Evolutionary conservation across 2,797 vertebrate genomes (phyloP).

Genomic region (Odontamblyopus lacepedii): DNA sequence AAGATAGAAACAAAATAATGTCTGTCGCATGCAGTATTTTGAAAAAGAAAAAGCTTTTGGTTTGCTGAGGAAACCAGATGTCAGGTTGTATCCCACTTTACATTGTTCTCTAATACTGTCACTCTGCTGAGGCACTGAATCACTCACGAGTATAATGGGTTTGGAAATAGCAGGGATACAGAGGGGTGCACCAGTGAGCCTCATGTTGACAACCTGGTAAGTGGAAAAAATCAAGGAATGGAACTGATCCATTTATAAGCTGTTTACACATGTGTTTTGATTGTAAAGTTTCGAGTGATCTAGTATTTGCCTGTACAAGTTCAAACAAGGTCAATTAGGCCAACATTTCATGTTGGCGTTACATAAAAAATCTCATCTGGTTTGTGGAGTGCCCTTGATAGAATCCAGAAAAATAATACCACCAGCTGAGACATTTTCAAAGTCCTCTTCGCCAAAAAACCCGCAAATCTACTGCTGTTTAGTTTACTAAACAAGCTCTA

Average conservation of each 20-base stretch:
- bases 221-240: conserved; percentile 5
- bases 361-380: conserved; percentile 23
- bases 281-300: conserved; percentile 20
- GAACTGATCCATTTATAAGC: conserved; percentile 43
- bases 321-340: conserved; percentile 28
- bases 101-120: conserved; percentile 18
- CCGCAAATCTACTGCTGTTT: not conserved
- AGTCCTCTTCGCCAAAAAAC: conserved; percentile 19
- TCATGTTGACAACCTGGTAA: conserved; percentile 10
- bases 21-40: too few relatives aligned
- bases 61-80: too few relatives aligned
- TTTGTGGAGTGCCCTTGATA: conserved; percentile 37
- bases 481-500: conserved; percentile 42
- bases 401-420: conserved; percentile 41
- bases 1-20: too few relatives aligned
- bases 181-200: conserved; percentile 23
- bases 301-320: conserved; percentile 44
- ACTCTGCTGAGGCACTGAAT: conserved; percentile 40
- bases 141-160: conserved; percentile 28
- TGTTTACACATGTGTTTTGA: conserved; percentile 37
- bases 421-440: conserved; percentile 28
- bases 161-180: conserved; percentile 38
- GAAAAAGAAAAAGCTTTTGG: too few relatives aligned
- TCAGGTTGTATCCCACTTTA: too few relatives aligned
- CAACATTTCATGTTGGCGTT: conserved; percentile 18